A percentile compares a stretch with the other conserved stretches of the same genome.
Evolutionary conservation across 30 jellyfish, hydroid and myxozoan species (phyloP).

Genomic region (Hydractinia symbiolongicarpus): DNA sequence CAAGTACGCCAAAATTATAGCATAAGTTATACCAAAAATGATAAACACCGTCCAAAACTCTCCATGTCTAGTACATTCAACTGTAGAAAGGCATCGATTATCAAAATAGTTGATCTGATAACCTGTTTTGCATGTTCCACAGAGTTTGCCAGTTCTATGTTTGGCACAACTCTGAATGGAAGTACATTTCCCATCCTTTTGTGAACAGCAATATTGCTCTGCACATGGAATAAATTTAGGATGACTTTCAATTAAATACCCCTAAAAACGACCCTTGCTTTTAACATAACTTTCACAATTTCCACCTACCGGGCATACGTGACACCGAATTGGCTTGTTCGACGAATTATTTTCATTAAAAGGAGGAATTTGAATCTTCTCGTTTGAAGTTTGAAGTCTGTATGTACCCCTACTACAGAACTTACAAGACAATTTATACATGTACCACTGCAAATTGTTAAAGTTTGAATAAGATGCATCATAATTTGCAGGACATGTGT

Average conservation of each 20-base stretch:
- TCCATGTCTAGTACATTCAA: background rate
- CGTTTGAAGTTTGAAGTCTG: too few species aligned
- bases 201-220: background rate
- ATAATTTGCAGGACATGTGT: too few species aligned
- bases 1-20: background rate
- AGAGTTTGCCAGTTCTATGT: background rate
- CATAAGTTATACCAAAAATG: background rate
- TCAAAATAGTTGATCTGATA: background rate
- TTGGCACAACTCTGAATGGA: background rate
- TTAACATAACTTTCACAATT: background rate
- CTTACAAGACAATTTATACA: too few species aligned
- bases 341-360: too few species aligned
- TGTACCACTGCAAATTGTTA: too few species aligned
- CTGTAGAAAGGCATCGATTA: background rate
- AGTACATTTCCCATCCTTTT: background rate
- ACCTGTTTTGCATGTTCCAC: background rate
- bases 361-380: too few species aligned
- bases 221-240: conserved; percentile 4
- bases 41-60: background rate
- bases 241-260: background rate
- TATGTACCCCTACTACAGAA: too few species aligned
- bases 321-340: background rate
- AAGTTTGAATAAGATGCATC: too few species aligned
- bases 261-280: background rate
- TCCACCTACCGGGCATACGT: background rate